Conservation (phyloP, 2,113 vertebrate species). For the Rallus limicola region DNA sequence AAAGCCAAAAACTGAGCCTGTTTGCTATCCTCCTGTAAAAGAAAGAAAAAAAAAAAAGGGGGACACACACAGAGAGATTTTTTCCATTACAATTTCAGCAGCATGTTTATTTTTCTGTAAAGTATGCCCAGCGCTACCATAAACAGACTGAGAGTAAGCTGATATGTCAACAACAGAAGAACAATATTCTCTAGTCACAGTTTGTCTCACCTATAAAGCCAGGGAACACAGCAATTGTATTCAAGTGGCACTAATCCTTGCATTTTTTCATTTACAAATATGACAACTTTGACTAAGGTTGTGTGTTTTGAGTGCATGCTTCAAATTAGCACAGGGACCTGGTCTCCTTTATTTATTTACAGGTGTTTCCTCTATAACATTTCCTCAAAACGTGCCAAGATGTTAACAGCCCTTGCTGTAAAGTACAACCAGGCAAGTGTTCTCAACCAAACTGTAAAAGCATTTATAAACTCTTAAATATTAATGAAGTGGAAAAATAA, state of each 20-base stretch:
- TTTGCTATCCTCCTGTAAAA: slow-evolving; percentile 94
- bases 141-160: slow-evolving; percentile 7
- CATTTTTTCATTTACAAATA: not conserved
- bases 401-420: not conserved
- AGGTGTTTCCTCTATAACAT: not conserved
- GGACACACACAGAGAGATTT: not conserved
- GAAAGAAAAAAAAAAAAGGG: slow-evolving; percentile 12
- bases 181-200: slow-evolving; percentile 16
- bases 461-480: not conserved
- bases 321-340: not conserved
- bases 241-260: not conserved
- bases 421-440: not conserved
- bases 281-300: not conserved
- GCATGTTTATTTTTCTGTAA: not conserved
- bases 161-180: not conserved
- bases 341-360: not conserved
- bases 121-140: not conserved
- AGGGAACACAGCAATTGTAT: not conserved
- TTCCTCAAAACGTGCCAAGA: not conserved
- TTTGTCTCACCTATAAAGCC: not conserved
- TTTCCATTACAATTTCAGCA: slow-evolving; percentile 36
- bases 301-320: not conserved
- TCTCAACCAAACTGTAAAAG: not conserved
- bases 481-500: not conserved
- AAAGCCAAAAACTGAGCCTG: slow-evolving; percentile 98